Conservation (phyloP, 2,888 invertebrate species). For the Tetanocera ferruginea region DNA sequence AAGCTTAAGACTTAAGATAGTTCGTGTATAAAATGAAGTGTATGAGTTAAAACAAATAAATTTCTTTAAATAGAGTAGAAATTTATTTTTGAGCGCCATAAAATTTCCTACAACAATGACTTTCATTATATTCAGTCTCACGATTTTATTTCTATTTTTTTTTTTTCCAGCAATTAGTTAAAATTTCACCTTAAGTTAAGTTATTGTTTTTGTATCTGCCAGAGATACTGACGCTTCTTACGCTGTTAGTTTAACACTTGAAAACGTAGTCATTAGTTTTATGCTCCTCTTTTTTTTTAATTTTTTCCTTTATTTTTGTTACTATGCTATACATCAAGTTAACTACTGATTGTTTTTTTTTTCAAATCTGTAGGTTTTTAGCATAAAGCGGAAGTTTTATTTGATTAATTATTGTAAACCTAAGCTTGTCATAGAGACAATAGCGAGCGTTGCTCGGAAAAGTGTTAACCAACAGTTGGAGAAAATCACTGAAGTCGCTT, state of each 20-base stretch:
- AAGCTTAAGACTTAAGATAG: not conserved
- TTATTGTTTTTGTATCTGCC: not conserved
- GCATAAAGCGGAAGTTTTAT: constrained; percentile 63
- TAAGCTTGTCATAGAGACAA: not conserved
- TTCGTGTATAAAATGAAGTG: not conserved
- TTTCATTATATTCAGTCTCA: too few relatives aligned
- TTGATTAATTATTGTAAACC: constrained; percentile 58
- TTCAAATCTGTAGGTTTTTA: constrained; percentile 41
- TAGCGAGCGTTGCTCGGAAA: not conserved
- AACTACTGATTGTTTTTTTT: constrained; percentile 4
- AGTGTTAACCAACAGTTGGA: not conserved
- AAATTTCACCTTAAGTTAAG: not conserved
- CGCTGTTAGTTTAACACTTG: constrained; percentile 2
- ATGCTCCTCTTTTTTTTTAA: not conserved
- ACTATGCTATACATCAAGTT: constrained; percentile 2
- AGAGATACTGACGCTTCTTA: not conserved
- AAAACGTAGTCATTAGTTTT: constrained; percentile 3
- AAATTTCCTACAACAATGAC: too few relatives aligned
- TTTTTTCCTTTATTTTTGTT: too few relatives aligned
- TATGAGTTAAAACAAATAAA: too few relatives aligned
- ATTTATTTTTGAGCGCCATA: too few relatives aligned
- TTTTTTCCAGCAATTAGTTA: not conserved
- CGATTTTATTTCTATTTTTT: too few relatives aligned
- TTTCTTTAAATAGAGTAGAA: too few relatives aligned
- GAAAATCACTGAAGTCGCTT: constrained; percentile 21